Percentiles rank a stretch among this genome's conserved stretches.
phyloP scores from a whole-genome alignment of 2,797 vertebrate genomes.

The Capromys pilorides region DNA sequence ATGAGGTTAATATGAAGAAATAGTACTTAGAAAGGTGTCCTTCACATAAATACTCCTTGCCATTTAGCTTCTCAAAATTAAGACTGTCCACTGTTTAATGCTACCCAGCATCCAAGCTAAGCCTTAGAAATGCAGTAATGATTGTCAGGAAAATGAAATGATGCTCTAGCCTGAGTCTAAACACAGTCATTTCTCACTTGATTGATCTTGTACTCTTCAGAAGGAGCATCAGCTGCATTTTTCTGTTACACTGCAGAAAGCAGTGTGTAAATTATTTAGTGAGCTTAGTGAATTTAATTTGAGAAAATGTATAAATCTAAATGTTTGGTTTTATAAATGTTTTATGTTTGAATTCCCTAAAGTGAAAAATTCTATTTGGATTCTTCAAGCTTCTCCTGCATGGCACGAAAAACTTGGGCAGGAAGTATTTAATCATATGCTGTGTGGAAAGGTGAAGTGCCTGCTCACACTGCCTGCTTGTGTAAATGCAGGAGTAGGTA shows the following conservation, averaged over 20 bases:
- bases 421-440: constrained; percentile 17
- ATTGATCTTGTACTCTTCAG: neutral
- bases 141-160: neutral
- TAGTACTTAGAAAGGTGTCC: no score
- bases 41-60: neutral
- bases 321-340: constrained; percentile 24
- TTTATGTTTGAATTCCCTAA: constrained; percentile 48
- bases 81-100: neutral
- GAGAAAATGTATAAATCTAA: constrained; percentile 2
- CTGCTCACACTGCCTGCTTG: neutral
- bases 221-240: neutral
- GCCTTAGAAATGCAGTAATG: neutral
- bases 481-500: neutral
- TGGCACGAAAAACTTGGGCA: constrained; percentile 12
- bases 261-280: neutral
- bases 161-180: neutral
- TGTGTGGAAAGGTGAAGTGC: neutral
- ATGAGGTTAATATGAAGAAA: neutral
- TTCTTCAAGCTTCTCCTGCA: constrained; percentile 7
- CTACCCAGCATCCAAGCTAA: neutral
- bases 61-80: constrained; percentile 25
- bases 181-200: neutral
- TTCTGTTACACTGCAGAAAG: neutral
- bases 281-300: constrained; percentile 7
- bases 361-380: constrained; percentile 25